phyloP scores from a whole-genome alignment of 2,797 vertebrate species.

The Xerus rutilus region DNA sequence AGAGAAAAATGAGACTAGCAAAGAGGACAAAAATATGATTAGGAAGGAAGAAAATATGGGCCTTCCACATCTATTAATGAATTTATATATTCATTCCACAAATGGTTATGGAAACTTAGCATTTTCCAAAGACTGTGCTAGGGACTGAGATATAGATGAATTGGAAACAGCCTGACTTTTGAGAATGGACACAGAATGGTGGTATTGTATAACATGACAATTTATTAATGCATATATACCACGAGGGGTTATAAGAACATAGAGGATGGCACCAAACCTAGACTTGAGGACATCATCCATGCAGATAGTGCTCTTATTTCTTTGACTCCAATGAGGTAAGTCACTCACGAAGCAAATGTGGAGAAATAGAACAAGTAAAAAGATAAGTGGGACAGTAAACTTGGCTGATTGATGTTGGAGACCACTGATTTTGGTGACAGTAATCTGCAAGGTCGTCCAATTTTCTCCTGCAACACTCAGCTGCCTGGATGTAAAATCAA shows the following conservation, averaged over 20 bases:
- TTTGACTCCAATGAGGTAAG: conserved; percentile 33
- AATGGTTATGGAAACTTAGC: background rate
- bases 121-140: conserved; percentile 22
- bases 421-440: background rate
- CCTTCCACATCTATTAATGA: background rate
- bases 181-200: background rate
- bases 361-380: conserved; percentile 53
- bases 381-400: background rate
- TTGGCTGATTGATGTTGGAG: background rate
- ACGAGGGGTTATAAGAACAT: background rate
- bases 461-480: background rate
- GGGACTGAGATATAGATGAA: background rate
- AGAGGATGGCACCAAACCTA: background rate
- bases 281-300: background rate
- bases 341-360: conserved; percentile 19
- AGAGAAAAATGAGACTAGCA: conserved; percentile 16
- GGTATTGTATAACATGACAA: background rate
- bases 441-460: background rate
- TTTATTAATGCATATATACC: background rate
- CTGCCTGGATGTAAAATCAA: conserved; percentile 5
- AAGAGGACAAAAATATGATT: background rate
- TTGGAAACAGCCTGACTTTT: conserved; percentile 29
- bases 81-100: background rate
- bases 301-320: background rate
- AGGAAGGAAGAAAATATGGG: background rate